Evolutionary conservation across 1,140 invertebrate genomes (phyloP).

Genomic region (Drosophila leontia): DNA sequence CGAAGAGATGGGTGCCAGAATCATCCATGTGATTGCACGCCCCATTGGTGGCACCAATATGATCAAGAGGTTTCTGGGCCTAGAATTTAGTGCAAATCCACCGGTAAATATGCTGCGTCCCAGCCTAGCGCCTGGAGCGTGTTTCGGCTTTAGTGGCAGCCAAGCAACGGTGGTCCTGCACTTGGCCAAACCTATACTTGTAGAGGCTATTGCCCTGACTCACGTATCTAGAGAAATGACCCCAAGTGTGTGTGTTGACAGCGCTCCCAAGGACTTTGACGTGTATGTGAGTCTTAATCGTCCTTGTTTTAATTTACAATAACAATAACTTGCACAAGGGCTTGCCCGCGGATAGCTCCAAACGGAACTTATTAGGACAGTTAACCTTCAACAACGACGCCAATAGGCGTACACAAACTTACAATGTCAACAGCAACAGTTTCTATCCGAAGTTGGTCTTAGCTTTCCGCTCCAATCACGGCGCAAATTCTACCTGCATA

Average conservation of each 20-base stretch:
- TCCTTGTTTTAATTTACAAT: background rate
- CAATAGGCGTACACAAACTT: conserved; percentile 45
- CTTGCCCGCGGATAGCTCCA: background rate
- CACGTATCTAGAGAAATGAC: conserved; percentile 66
- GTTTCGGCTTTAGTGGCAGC: conserved; percentile 58
- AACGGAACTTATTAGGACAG: conserved; percentile 31
- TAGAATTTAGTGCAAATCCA: conserved; percentile 69
- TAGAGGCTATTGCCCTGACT: conserved; percentile 56
- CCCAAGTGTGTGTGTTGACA: conserved; percentile 45
- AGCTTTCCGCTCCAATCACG: conserved; percentile 56
- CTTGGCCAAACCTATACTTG: conserved; percentile 53
- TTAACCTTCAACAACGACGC: conserved; percentile 39
- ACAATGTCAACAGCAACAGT: background rate
- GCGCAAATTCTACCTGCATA: conserved; percentile 58
- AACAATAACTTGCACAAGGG: conserved; percentile 26
- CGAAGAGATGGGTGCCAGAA: conserved; percentile 62
- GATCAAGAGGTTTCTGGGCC: conserved; percentile 46
- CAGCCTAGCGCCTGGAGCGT: conserved; percentile 58
- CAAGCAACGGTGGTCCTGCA: conserved; percentile 51
- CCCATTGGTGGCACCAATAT: conserved; percentile 47
- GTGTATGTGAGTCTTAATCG: conserved; percentile 55
- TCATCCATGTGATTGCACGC: conserved; percentile 37
- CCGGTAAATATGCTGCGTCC: conserved; percentile 66
- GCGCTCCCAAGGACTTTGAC: conserved; percentile 73
- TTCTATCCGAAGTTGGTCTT: conserved; percentile 30